Evolutionary conservation across 2,113 vertebrate species (phyloP), one percentile per base, ranked within the genome.

Genomic region (Galbula dea): DNA sequence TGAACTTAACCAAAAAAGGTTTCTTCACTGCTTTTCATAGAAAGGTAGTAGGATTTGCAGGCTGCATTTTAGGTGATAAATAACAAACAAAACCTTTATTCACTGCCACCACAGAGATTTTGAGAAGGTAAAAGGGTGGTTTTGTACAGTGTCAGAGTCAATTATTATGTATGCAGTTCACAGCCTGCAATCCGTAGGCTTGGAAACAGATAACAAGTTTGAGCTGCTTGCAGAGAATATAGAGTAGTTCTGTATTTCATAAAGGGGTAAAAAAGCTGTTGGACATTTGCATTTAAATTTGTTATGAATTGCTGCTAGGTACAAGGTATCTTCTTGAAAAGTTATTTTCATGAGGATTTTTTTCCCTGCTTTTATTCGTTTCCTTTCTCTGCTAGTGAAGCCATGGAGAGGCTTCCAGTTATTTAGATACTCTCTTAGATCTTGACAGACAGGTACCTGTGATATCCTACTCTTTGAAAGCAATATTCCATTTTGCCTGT

Each of bases 211-310:
- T 94, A 94, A 73, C 76, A 79, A 77, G 46, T 92, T 90, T 18
- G 54, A 94, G 54, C 59, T 89, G 57, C 72, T 87, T 93, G 80
- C 48, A 73, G 92, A 69, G 77, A 92, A 89, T 87, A 62, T 45
- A 66, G 81, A 93, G 32, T 65, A 69, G 54, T 55, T 88, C 52
- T 73, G 23, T 82, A 65, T 86, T 93, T 92, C 83, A 65, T 79
- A 46, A 83, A 83, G 52, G 49, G 81, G 13, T 81, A 59, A 63
- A 94, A 91, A 91, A 45, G 57, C 81, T 79, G 41, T 65, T 89
- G 86, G 83, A 75, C 30, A 73, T 94, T 91, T 93, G 69, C 83
- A 93, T 94, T 94, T 92, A 84, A 81, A 92, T 93, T 89, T 95
- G 81, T 75, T 76, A 54, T 65, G 66, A 83, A 63, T 69, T 0